Evolutionary conservation across 2,797 vertebrate species (phyloP).

Genomic region (Leuciscus waleckii): DNA sequence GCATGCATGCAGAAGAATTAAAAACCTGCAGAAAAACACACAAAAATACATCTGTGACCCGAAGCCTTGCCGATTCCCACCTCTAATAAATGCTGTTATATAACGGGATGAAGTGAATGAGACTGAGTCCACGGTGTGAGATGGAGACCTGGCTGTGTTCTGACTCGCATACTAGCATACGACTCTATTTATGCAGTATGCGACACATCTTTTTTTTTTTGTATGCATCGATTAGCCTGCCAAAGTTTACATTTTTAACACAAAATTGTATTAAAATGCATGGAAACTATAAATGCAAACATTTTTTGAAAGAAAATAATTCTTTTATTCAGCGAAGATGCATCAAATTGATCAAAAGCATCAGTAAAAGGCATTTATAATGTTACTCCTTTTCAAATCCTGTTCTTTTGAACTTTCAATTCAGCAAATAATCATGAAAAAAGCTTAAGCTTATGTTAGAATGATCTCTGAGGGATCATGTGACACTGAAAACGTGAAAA

Average conservation of each 20-base stretch:
- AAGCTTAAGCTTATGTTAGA: no score
- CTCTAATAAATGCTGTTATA: neutral
- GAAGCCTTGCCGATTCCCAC: neutral
- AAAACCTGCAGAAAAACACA: neutral
- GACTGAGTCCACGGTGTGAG: neutral
- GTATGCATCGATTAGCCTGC: neutral
- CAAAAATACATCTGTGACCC: neutral
- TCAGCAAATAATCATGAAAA: no score
- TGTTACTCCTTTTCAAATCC: no score
- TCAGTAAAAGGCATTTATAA: neutral
- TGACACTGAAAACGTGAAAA: neutral
- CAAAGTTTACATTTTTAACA: neutral
- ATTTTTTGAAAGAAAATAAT: neutral
- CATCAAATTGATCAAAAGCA: neutral
- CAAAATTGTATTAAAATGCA: neutral
- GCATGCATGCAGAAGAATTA: neutral
- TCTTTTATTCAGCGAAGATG: neutral
- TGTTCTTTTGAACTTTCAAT: no score
- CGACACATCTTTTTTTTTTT: neutral
- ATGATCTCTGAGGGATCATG: no score
- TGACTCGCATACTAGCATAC: neutral
- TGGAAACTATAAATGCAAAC: no score
- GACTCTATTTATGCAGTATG: neutral
- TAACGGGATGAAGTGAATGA: neutral
- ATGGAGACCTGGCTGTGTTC: neutral